Percentiles rank a stretch among this genome's conserved stretches.
Evolutionary conservation across 2,888 invertebrate species (phyloP).

Genomic region (Chaitophorus viminalis): DNA sequence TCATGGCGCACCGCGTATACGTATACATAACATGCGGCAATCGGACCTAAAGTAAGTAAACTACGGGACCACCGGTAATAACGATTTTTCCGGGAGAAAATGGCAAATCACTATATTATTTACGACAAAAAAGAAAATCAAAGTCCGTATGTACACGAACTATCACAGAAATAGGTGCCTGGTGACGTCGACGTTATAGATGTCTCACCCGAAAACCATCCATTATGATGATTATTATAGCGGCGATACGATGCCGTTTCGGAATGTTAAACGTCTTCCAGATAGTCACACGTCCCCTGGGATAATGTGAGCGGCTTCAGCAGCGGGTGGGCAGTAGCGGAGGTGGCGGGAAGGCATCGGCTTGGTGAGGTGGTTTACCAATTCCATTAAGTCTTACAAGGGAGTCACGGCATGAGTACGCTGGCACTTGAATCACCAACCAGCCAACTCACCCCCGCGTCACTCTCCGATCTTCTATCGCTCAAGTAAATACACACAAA

Average conservation of each 20-base stretch:
- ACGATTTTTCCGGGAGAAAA: too few species aligned
- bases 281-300: not conserved
- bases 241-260: not conserved
- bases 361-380: not conserved
- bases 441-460: not conserved
- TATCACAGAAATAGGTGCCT: not conserved
- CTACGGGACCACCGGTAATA: too few species aligned
- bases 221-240: not conserved
- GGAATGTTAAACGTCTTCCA: slow-evolving; percentile 32
- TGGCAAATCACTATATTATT: too few species aligned
- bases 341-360: not conserved
- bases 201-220: not conserved
- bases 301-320: not conserved
- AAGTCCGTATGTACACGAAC: too few species aligned
- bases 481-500: too few species aligned
- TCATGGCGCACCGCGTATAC: too few species aligned
- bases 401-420: not conserved
- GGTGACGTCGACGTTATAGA: not conserved
- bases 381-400: slow-evolving; percentile 13
- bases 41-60: too few species aligned
- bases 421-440: not conserved
- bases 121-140: too few species aligned
- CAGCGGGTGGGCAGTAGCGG: too few species aligned
- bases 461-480: too few species aligned
- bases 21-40: too few species aligned